Conservation (phyloP, 2,888 invertebrate genomes). For the Abscondita cerata region DNA sequence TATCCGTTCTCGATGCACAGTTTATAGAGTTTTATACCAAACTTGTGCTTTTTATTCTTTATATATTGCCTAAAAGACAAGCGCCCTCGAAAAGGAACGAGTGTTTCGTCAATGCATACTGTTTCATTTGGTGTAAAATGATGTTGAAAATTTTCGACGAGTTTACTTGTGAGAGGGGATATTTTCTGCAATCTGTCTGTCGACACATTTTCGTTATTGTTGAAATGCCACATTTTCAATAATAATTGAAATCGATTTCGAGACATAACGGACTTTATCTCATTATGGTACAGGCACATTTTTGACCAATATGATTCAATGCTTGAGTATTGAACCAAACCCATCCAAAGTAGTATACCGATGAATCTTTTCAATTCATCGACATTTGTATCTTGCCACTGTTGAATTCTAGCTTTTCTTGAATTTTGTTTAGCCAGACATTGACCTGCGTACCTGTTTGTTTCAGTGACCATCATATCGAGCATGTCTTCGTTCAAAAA, state of each 20-base stretch:
- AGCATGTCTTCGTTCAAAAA: neutral
- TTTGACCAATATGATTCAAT: constrained; percentile 17
- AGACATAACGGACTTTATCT: constrained; percentile 1
- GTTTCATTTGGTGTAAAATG: neutral
- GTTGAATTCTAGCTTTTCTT: constrained; percentile 11
- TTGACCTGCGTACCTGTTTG: constrained; percentile 20
- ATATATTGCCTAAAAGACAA: neutral
- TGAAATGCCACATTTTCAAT: constrained; percentile 1
- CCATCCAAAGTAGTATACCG: constrained; percentile 17
- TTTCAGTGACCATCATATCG: constrained; percentile 13
- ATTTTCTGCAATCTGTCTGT: neutral
- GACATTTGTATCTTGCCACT: constrained; percentile 17
- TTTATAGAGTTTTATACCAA: neutral
- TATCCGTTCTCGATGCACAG: too few relatives aligned
- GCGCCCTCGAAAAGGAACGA: constrained; percentile 1
- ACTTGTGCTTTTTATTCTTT: neutral
- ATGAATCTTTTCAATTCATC: constrained; percentile 14
- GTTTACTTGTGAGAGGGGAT: neutral
- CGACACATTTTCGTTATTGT: neutral
- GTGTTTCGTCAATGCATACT: constrained; percentile 1
- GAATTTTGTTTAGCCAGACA: constrained; percentile 10
- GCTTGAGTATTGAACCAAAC: constrained; percentile 11
- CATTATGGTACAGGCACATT: constrained; percentile 8
- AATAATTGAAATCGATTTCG: constrained; percentile 6
- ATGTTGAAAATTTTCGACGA: neutral